Base-by-base conservation (phyloP, 2,888 invertebrate genomes). In the Oscheius sp. region DNA sequence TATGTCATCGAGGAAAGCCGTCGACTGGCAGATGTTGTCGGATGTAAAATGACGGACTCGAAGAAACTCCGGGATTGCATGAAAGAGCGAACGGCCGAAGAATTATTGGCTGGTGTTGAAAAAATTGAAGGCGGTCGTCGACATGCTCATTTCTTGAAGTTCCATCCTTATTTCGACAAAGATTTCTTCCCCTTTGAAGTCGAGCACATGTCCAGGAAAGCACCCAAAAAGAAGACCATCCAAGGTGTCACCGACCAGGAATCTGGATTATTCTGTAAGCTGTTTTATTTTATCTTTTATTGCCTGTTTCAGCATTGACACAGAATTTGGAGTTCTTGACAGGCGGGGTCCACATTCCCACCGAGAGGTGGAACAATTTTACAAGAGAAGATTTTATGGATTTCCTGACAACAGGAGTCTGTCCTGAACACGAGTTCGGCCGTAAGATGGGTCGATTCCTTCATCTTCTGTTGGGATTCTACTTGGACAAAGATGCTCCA, bases 171-270 rank as follows among this genome's bases (percentile, higher is more conserved):
- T 29, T 73, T 78, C 27, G 81, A 81, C 52, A 75, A 73, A 12
- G 82, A 83, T 41, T 83, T 82, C 74, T 82, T 83, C 76, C 80
- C 83, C 1, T 76, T 78, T 59, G 75, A 78, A 25, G 76, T 80
- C 21, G 83, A 83, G 49, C 73, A 73, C 71, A 77, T 83, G 78
- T 76, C 81, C 5, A 61, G 72, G 12, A 77, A 78, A 23, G 80
- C 83, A 0, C 77, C 80, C 1, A 80, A 77, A 55, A 82, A 83
- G 70, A 71, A 63, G 6, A 81, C 80, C 1, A 69, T 83, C 59
- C 77, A 77, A 49, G 83, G 83, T 49, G 52, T 80, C 6, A 77
- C 81, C 2, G 69, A 74, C 18, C 27, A 75, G 58, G 83, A 83
- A 55, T 76, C 74, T 29, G 81, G 78, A 12, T 21, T 72, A 0